A percentile compares a stretch with the other conserved stretches of the same genome.
These are phyloP conservation scores for Lithophane socia DNA, from an alignment of 2,888 invertebrate species.

Conservation along the genomic window DNA sequence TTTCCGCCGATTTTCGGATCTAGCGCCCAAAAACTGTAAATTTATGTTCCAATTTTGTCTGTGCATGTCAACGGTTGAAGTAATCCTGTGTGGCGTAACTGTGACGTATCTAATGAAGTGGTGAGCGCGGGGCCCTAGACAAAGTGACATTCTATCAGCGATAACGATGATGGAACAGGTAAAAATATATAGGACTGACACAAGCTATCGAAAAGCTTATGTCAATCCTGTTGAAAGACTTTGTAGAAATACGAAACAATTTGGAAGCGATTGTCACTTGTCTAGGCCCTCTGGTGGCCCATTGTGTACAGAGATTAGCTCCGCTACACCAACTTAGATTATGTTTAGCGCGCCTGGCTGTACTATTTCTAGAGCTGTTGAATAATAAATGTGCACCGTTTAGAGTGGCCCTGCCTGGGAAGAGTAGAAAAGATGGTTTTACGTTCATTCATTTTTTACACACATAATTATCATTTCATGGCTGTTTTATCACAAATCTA, in stretches of 20 bases:
- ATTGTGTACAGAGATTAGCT: constrained; percentile 17
- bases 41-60: constrained; percentile 9
- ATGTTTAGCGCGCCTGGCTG: constrained; percentile 9
- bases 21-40: background rate
- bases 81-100: background rate
- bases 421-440: background rate
- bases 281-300: background rate
- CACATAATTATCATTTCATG: too few relatives aligned
- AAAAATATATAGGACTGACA: too few relatives aligned
- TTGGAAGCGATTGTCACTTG: too few relatives aligned
- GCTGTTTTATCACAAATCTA: background rate
- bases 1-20: too few relatives aligned
- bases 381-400: constrained; percentile 35
- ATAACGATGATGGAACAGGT: too few relatives aligned
- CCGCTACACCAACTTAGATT: constrained; percentile 23
- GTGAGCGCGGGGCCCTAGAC: background rate
- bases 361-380: constrained; percentile 20
- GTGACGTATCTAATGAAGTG: constrained; percentile 23
- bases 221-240: too few relatives aligned
- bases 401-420: background rate
- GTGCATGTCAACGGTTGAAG: background rate
- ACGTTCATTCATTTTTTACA: background rate
- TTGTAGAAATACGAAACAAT: too few relatives aligned
- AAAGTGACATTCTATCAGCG: too few relatives aligned
- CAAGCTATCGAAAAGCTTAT: too few relatives aligned